phyloP scores from a whole-genome alignment of 1,140 invertebrate species.

The Lepidurus couesii region DNA sequence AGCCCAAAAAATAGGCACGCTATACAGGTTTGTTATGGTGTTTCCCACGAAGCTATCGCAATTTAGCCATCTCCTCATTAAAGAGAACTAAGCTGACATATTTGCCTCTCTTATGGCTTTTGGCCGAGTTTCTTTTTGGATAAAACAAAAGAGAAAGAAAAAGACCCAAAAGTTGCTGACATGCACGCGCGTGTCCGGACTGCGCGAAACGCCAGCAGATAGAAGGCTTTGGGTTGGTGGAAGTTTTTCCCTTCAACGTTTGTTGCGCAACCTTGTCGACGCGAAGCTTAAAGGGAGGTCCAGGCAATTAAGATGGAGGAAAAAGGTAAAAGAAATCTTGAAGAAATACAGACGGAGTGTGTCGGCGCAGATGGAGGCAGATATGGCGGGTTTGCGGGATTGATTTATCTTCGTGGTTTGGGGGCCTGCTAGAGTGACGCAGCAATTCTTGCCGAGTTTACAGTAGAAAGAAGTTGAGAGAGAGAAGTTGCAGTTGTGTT shows the following conservation, averaged over 20 bases:
- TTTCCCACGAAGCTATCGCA: constrained; percentile 18
- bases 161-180: background rate
- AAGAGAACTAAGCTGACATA: constrained; percentile 15
- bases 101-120: constrained; percentile 11
- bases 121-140: background rate
- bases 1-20: background rate
- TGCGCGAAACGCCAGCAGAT: background rate
- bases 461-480: constrained; percentile 5
- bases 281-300: background rate
- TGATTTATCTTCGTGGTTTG: background rate
- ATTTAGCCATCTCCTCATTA: constrained; percentile 15
- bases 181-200: constrained; percentile 7
- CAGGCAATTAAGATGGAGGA: constrained; percentile 12
- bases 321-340: background rate
- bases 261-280: constrained; percentile 13
- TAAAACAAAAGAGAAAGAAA: background rate
- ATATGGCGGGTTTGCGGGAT: constrained; percentile 8
- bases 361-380: background rate
- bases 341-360: background rate
- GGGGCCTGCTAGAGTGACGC: background rate
- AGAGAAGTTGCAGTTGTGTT: background rate
- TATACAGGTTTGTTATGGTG: constrained; percentile 9
- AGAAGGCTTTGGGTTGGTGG: background rate
- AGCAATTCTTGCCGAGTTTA: background rate
- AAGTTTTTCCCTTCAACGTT: background rate